Percentiles rank a stretch among this genome's conserved stretches.
These are phyloP conservation scores for Drosophila ananassae DNA, from an alignment of 1,140 invertebrate genomes.

Conservation along the genomic window DNA sequence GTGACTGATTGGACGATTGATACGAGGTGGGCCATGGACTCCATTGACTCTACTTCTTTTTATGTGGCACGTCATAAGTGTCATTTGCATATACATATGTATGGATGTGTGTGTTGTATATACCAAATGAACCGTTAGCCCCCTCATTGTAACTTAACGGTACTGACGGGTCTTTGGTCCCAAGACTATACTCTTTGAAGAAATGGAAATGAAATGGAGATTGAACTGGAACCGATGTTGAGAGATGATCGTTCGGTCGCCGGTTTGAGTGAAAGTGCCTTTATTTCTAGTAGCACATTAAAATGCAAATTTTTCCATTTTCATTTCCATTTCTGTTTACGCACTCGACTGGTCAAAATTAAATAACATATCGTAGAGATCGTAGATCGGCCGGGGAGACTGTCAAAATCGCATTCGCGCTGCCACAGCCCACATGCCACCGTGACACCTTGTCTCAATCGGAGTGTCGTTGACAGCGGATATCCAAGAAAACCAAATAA, in stretches of 20 bases:
- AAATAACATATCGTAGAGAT: background rate
- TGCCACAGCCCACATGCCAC: slow-evolving; percentile 35
- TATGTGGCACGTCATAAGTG: slow-evolving; percentile 60
- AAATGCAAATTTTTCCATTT: slow-evolving; percentile 64
- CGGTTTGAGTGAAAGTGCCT: slow-evolving; percentile 62
- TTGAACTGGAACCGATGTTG: slow-evolving; percentile 4
- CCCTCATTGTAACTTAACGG: slow-evolving; percentile 44
- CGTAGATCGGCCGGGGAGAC: background rate
- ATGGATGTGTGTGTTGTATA: background rate
- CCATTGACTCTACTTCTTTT: slow-evolving; percentile 17
- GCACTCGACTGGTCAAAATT: slow-evolving; percentile 15
- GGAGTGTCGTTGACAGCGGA: slow-evolving; percentile 53
- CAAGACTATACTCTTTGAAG: too few species aligned
- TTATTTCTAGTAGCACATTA: slow-evolving; percentile 55
- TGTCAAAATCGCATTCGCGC: slow-evolving; percentile 4
- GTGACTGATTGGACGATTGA: slow-evolving; percentile 71
- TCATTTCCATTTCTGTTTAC: slow-evolving; percentile 39
- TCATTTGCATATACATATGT: background rate
- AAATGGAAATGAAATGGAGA: slow-evolving; percentile 1
- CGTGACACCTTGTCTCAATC: slow-evolving; percentile 18
- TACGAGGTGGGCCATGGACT: slow-evolving; percentile 26
- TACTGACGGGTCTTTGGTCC: slow-evolving; percentile 1
- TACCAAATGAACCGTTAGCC: slow-evolving; percentile 39
- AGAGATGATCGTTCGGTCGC: background rate
- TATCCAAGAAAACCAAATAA: slow-evolving; percentile 7